phyloP scores from a whole-genome alignment of 1,140 invertebrate genomes.

The Delia radicum region DNA sequence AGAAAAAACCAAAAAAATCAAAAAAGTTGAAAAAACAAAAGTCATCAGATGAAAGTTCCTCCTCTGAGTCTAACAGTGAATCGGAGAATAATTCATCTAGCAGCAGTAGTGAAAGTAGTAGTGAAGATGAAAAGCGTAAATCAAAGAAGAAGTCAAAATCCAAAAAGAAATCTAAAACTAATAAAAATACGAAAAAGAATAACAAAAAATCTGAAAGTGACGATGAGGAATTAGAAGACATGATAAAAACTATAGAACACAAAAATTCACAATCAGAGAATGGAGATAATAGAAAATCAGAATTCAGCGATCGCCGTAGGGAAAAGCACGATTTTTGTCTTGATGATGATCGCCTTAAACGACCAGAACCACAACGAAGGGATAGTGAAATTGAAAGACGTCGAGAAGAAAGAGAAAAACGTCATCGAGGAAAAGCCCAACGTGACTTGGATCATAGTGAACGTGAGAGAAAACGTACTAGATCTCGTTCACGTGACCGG shows the following conservation, averaged over 20 bases:
- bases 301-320: not conserved
- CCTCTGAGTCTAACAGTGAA: constrained; percentile 22
- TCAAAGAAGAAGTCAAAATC: constrained; percentile 6
- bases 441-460: constrained; percentile 1
- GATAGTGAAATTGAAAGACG: constrained; percentile 1
- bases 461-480: constrained; percentile 13
- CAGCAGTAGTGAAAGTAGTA: constrained; percentile 34
- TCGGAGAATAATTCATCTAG: constrained; percentile 36
- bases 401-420: constrained; percentile 6
- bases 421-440: constrained; percentile 1
- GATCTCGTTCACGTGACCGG: constrained; percentile 25
- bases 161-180: not conserved
- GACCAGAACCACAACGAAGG: constrained; percentile 13
- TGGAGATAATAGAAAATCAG: not conserved
- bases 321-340: not conserved
- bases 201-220: not conserved
- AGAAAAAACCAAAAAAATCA: constrained; percentile 26
- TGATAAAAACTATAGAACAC: not conserved
- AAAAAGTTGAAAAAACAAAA: constrained; percentile 32
- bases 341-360: not conserved
- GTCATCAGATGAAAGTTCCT: constrained; percentile 31
- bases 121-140: constrained; percentile 27
- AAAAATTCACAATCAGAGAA: not conserved
- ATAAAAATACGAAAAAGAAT: constrained; percentile 33
- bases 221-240: constrained; percentile 2